Base-by-base conservation (phyloP, 2,888 invertebrate species). In the Dolichopus griseipennis region DNA sequence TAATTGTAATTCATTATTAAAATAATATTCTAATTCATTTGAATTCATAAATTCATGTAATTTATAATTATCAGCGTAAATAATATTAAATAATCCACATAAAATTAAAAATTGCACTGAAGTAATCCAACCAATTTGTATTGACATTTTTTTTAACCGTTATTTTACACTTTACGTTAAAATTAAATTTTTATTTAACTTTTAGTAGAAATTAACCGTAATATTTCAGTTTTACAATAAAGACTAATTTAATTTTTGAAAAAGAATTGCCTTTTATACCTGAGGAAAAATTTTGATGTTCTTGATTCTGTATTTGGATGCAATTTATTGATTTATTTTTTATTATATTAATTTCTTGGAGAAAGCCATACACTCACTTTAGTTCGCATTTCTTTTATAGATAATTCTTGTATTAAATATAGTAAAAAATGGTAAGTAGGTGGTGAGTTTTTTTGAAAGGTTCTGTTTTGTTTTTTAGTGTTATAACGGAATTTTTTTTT, bases 21-120 rank as follows among this genome's bases (percentile, higher is more conserved):
- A 83, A 75, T 82, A 82, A 71, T 78, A 79, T n/a, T 75, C 75
- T 64, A 83, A 72, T 72, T 84, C 83, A 67, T 64, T 69, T 66
- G 69, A 66, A 68, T 70, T 22, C 71, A 72, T 72, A 18, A 67
- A 68, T 65, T 71, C 61, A 37, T 69, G 69, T 43, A 71, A 64
- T 12, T 52, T 41, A 52, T 67, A 61, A 65, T 66, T 67, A 15
- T 65, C 63, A 65, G 65, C n/a, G n/a, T 37, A 2, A 20, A 20
- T 64, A 4, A 37, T 52, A n/a, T 15, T 6, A 2, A 52, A 18
- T 52, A 52, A 52, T 52, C 18, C 52, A 52, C 9, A 52, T 18
- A 52, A 5, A 18, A 6, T 18, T 52, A 15, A 18, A 18, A 18
- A 52, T 52, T n/a, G 52, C 18, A 52, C 9, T 12, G 4, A n/a